Conservation (phyloP, 2,888 invertebrate genomes). For the Aethes cnicana region DNA sequence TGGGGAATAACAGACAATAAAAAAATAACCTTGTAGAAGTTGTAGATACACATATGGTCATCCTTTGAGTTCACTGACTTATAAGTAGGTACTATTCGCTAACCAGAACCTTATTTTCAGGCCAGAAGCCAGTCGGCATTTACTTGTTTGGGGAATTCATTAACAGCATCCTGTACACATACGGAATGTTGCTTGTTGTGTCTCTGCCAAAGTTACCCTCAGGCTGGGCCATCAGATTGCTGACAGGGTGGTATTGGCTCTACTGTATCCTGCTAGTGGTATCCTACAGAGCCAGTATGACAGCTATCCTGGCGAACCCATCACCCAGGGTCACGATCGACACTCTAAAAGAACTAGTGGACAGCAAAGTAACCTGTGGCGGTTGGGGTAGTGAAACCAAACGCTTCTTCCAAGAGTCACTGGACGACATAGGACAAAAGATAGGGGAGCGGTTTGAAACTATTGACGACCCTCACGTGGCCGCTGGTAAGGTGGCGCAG, state of each 20-base stretch:
- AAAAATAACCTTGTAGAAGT: too few relatives aligned
- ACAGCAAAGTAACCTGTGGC: slow-evolving; percentile 85
- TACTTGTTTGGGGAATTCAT: slow-evolving; percentile 88
- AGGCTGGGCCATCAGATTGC: slow-evolving; percentile 90
- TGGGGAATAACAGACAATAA: too few relatives aligned
- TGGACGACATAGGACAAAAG: slow-evolving; percentile 85
- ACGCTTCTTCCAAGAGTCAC: slow-evolving; percentile 86
- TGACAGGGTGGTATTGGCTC: slow-evolving; percentile 94
- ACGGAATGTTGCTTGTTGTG: slow-evolving; percentile 90
- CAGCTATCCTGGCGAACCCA: slow-evolving; percentile 91
- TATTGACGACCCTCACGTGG: slow-evolving; percentile 83
- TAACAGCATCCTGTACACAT: slow-evolving; percentile 90
- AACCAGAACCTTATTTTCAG: slow-evolving; percentile 56
- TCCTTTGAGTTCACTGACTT: background rate
- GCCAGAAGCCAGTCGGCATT: slow-evolving; percentile 74
- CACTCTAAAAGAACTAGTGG: slow-evolving; percentile 86
- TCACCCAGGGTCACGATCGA: slow-evolving; percentile 90
- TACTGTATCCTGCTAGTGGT: slow-evolving; percentile 91
- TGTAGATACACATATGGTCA: too few relatives aligned
- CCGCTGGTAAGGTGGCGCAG: slow-evolving; percentile 85
- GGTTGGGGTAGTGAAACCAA: slow-evolving; percentile 88
- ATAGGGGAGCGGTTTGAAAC: slow-evolving; percentile 86
- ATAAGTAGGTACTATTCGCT: slow-evolving; percentile 8
- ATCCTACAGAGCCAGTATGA: slow-evolving; percentile 92
- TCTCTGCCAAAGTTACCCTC: slow-evolving; percentile 89